Evolutionary conservation across 2,888 invertebrate species (phyloP), one percentile per base, ranked within the genome.

Genomic region (Aricia artaxerxes): DNA sequence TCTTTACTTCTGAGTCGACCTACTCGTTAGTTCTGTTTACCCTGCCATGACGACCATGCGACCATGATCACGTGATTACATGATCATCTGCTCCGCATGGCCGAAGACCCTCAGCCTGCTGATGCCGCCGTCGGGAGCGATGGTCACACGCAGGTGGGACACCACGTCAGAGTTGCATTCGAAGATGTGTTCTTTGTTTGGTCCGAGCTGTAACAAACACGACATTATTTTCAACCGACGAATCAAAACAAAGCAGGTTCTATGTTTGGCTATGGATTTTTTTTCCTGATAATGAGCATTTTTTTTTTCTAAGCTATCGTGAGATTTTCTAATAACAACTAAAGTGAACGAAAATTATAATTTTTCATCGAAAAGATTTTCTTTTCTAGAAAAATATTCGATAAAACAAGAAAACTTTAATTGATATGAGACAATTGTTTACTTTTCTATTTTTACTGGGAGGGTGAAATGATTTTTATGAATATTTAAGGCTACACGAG

Each of bases 101-200:
- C 94, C 94, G 35, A 92, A 94, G 0, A 95, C 87, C 78, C 95
- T 88, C n/a, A 96, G 87, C 83, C 96, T 93, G 83, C 96, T 96
- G 82, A 96, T 90, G 16, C 96, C 96, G 4, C 96, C 96, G 84
- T 96, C 96, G 0, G 96, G 96, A 0, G 95, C 95, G 83, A 96
- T 95, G 73, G 95, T 95, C 5, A 96, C 92, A 83, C 92, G 92
- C 16, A 96, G 86, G 84, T 96, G 95, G 4, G 95, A 94, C 80
- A 95, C 88, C 6, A 88, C 85, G 4, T 86, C 88, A 0, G 91
- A 89, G 40, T 87, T 85, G 72, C 93, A 88, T 80, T 91, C 88
- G 82, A 89, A 95, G 90, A 91, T 92, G 84, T 95, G 95, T 79
- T 94, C 92, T 16, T 87, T 88, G 83, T 96, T 86, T 0, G 95